Evolutionary conservation across 2,888 invertebrate species (phyloP), one percentile per base, ranked within the genome.

Genomic region (Drosophila peninsularis): DNA sequence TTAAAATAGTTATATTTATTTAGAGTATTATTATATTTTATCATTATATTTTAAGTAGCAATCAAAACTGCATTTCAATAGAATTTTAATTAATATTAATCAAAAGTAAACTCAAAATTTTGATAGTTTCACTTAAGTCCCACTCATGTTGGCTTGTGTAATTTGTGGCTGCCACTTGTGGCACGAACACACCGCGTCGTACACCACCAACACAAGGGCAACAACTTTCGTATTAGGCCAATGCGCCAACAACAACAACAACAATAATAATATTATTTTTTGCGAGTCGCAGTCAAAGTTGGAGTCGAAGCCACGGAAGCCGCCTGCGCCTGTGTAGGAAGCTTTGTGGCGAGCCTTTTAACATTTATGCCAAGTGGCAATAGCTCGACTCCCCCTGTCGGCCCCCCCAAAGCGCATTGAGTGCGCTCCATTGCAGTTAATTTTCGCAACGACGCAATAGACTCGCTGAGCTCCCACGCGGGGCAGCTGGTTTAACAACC

Each of bases 401-500:
- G 24, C 3, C 24, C 24, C 24, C 21, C n/a, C n/a, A n/a, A n/a
- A n/a, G n/a, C n/a, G 1, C 42, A 6, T 14, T 10, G 2, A 17
- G 41, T 24, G 67, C 34, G 42, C 63, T 63, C 32, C 47, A 68
- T 69, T 81, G 85, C 76, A 85, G 90, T 68, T 83, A 82, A 89
- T 88, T 83, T 83, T 85, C 63, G 90, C 88, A 88, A 83, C 90
- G 71, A 89, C 82, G 90, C 90, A 83, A 89, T 89, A 75, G 80
- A 76, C 71, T 62, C 70, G 50, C 70, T 58, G 64, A 32, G 52
- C 81, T 53, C 55, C 82, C 76, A 81, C 82, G 80, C 80, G 77
- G 89, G 69, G 89, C 87, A 80, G 89, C 87, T 87, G 89, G 85
- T 73, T 83, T 82, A 80, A 67, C 84, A 84, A 74, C 87, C 82